Conservation (phyloP, 2,888 invertebrate species). For the Volucella inanis region DNA sequence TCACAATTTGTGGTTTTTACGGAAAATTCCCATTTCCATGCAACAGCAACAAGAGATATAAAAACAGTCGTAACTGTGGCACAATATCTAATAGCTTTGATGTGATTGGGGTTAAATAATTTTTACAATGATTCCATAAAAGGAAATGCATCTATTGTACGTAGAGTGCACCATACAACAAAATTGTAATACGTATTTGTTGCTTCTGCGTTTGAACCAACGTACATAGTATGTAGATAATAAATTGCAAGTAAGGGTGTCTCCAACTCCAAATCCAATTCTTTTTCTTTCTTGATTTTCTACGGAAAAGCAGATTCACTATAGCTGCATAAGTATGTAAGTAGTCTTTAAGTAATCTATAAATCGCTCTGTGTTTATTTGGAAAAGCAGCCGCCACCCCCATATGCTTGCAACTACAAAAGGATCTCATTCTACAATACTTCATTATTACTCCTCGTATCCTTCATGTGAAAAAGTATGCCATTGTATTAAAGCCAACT, state of each 20-base stretch:
- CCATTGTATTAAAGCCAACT: constrained; percentile 64
- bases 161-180: neutral
- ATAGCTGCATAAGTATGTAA: neutral
- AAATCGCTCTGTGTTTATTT: constrained; percentile 40
- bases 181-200: constrained; percentile 32
- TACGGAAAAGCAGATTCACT: neutral
- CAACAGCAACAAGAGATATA: constrained; percentile 52
- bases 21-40: constrained; percentile 48
- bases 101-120: neutral
- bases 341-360: constrained; percentile 36
- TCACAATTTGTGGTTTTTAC: constrained; percentile 51
- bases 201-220: constrained; percentile 19
- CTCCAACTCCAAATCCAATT: neutral
- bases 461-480: constrained; percentile 32
- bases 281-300: constrained; percentile 5
- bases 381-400: neutral
- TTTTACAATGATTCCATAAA: constrained; percentile 11
- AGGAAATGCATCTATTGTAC: constrained; percentile 1
- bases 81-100: constrained; percentile 55
- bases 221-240: neutral
- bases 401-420: constrained; percentile 35
- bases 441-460: constrained; percentile 46
- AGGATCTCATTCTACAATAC: neutral
- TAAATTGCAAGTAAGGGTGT: constrained; percentile 2
- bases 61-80: constrained; percentile 15